These are phyloP conservation scores for Elachura formosa DNA, from an alignment of 2,113 vertebrate genomes.

Conservation along the genomic window DNA sequence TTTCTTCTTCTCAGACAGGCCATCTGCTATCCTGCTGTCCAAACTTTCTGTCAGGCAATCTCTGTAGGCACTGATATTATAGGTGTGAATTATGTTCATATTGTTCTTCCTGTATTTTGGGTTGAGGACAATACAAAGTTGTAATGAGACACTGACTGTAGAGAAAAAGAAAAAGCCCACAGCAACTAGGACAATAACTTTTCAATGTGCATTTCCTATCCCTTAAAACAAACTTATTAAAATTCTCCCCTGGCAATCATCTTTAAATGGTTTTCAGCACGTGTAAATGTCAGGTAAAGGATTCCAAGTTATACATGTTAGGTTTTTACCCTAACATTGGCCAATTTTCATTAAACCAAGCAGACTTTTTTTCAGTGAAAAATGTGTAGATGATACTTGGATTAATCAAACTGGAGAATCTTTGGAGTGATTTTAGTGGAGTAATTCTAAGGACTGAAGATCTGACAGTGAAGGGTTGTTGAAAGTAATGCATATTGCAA, in stretches of 20 bases:
- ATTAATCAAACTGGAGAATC: background rate
- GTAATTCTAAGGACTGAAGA: background rate
- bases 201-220: background rate
- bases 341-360: background rate
- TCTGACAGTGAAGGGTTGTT: background rate
- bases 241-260: background rate
- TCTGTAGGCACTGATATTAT: background rate
- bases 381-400: background rate
- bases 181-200: background rate
- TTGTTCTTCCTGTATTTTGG: background rate
- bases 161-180: background rate
- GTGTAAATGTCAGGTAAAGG: background rate
- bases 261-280: background rate
- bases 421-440: background rate
- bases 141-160: background rate
- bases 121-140: background rate
- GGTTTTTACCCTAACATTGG: background rate
- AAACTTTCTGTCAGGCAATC: background rate
- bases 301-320: background rate
- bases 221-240: background rate
- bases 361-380: background rate
- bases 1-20: background rate
- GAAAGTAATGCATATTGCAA: background rate
- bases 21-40: conserved; percentile 4
- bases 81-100: background rate